Base-by-base conservation (phyloP, 2,797 vertebrate species). In the Danio tinwini region DNA sequence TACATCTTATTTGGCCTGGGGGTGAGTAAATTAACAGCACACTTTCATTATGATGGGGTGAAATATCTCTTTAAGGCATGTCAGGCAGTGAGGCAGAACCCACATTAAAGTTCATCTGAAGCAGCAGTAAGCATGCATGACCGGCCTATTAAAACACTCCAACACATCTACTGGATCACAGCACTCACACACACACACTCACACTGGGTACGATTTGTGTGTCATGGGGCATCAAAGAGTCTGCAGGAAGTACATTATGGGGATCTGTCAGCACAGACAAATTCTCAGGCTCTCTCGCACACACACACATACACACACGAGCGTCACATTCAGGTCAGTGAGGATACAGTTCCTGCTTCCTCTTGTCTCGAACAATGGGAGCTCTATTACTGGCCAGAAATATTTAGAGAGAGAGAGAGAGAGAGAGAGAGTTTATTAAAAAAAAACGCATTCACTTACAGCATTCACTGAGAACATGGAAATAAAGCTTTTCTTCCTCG, bases 341-440 rank as follows among this genome's bases (percentile, higher is more conserved):
- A 87, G 90, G 89, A 88, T 91, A 88, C 86, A 86, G 90, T 91
- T 92, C 90, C 89, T 91, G 92, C 92, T 89, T 91, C 90, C 89
- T 90, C 86, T 86, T 87, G 86, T 86, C 90, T 91, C 84, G 88
- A 92, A 94, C 93, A 94, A 94, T 93, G 88, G 91, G 84, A 88
- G 90, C 93, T 93, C 88, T 93, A 92, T 94, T 93, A 93, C 90
- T 91, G 88, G 78, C 88, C 90, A 87, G 85, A 92, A 90, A 90
- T 90, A 75, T 63, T 64, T 71, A 75, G 56, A 76, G 80, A 29
- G n/a, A n/a, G n/a, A n/a, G 76, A 75, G 56, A 76, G 80, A 29
- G n/a, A n/a, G n/a, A n/a, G 76, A 81, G 37, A 63, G 75, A 65
- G 76, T 58, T 55, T 64, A 44, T 75, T 45, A 13, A 58, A 45